phyloP scores from a whole-genome alignment of 2,113 vertebrate species.

The Lasiurus cinereus region DNA sequence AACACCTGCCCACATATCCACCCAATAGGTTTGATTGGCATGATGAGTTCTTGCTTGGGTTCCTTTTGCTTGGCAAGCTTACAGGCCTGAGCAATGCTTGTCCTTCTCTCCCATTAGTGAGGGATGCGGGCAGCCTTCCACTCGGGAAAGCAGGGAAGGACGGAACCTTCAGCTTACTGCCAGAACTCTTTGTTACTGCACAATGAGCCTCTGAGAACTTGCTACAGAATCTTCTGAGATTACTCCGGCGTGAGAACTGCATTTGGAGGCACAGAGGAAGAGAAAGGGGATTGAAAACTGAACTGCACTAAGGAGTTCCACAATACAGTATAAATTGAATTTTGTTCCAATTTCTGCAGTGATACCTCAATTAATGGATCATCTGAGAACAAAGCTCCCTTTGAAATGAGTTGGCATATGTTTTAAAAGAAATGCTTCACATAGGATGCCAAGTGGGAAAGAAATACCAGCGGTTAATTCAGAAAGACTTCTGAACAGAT shows the following conservation, averaged over 20 bases:
- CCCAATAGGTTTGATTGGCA: slow-evolving; percentile 73
- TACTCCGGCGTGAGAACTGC: neutral
- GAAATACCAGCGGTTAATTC: slow-evolving; percentile 50
- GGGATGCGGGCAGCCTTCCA: neutral
- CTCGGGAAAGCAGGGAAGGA: slow-evolving; percentile 15
- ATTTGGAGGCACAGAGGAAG: neutral
- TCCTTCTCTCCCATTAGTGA: neutral
- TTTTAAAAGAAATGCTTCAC: slow-evolving; percentile 60
- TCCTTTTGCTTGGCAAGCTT: neutral
- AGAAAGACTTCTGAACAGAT: slow-evolving; percentile 16
- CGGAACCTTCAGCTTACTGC: slow-evolving; percentile 36
- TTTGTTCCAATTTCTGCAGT: slow-evolving; percentile 58
- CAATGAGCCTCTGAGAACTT: slow-evolving; percentile 72
- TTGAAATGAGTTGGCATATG: slow-evolving; percentile 35
- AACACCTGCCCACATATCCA: slow-evolving; percentile 81
- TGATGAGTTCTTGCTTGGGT: slow-evolving; percentile 1
- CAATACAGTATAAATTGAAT: slow-evolving; percentile 33
- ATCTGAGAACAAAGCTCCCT: slow-evolving; percentile 63
- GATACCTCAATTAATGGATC: slow-evolving; percentile 52
- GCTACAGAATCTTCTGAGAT: slow-evolving; percentile 72
- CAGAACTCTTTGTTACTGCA: slow-evolving; percentile 76
- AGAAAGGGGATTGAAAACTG: neutral
- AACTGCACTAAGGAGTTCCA: neutral
- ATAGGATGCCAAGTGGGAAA: neutral
- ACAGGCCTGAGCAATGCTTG: neutral